Evolutionary conservation across 2,113 vertebrate species (phyloP), one percentile per base, ranked within the genome.

Genomic region (Lutjanus erythropterus): DNA sequence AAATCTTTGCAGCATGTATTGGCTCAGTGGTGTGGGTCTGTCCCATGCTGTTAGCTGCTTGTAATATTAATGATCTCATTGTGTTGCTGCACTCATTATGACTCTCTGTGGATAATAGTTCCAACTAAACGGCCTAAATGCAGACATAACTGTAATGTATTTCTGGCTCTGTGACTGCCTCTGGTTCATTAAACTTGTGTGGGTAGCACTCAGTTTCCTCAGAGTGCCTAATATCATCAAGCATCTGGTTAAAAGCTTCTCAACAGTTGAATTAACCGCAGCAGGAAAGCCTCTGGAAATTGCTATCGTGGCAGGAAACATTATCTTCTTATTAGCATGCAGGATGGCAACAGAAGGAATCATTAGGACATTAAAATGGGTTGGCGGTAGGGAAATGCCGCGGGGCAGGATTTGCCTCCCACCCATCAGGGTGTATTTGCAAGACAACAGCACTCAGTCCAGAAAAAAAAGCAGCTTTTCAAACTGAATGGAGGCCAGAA

Each of bases 201-300:
- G 84, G 76, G 84, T 19, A 59, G 75, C 62, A 7, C 53, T 68
- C 29, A 5, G 55, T 66, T 78, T 71, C 56, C 65, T 59, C 73
- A 42, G 64, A 75, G 81, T 6, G 64, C 31, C 37, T 27, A 41
- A 68, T 64, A 79, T 77, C 83, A 80, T 80, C 56, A 80, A 87
- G 82, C 80, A 86, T 88, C 74, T 86, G 86, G 66, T 89, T 82
- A 71, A 86, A 80, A 82, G 77, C 80, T 64, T 78, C 61, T 88
- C 82, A 58, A 31, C 80, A 86, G 78, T 27, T 55, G 69, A 82
- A 75, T 80, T 60, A 70, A 65, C 68, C 29, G n/a, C 88, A 83
- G 85, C 85, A 68, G 75, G 86, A 76, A 82, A 49, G 82, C 75
- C 78, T 80, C 27, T 85, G 77, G 80, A 88, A 89, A 86, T 60